Percentiles rank a stretch among this genome's conserved stretches.
phyloP scores from a whole-genome alignment of 2,113 vertebrate genomes.

The Apodemus speciosus region DNA sequence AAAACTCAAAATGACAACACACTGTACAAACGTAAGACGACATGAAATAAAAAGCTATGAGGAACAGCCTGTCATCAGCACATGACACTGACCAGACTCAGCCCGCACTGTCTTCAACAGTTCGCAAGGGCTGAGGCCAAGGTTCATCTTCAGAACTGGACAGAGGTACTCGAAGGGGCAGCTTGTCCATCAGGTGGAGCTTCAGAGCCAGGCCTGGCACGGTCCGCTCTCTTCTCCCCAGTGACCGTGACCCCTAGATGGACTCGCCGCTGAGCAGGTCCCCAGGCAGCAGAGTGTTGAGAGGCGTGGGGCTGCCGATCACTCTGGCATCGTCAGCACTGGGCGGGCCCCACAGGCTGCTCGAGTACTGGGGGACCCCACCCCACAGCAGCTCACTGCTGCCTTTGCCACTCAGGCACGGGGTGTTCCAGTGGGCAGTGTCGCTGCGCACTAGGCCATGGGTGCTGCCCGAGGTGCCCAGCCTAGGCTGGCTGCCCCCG shows the following conservation, averaged over 20 bases:
- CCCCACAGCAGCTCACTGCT: conserved; percentile 97
- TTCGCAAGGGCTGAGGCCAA: conserved; percentile 86
- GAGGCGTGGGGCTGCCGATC: conserved; percentile 95
- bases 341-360: conserved; percentile 97
- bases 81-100: conserved; percentile 84
- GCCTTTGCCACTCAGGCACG: conserved; percentile 88
- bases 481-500: conserved; percentile 90
- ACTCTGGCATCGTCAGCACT: conserved; percentile 92
- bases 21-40: conserved; percentile 85
- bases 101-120: conserved; percentile 89
- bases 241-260: conserved; percentile 89
- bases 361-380: conserved; percentile 95
- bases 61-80: conserved; percentile 85
- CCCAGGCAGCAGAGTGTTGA: conserved; percentile 96
- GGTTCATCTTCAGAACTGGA: conserved; percentile 83
- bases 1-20: conserved; percentile 79
- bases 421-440: conserved; percentile 91
- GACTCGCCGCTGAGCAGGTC: conserved; percentile 98
- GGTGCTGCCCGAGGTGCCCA: conserved; percentile 88
- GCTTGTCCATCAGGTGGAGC: conserved; percentile 80
- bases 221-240: conserved; percentile 87
- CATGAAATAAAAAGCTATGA: conserved; percentile 83
- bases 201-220: conserved; percentile 82
- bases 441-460: conserved; percentile 90
- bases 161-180: conserved; percentile 87